Conservation (phyloP, 2,797 vertebrate genomes). For the Gallinago nigripennis region DNA sequence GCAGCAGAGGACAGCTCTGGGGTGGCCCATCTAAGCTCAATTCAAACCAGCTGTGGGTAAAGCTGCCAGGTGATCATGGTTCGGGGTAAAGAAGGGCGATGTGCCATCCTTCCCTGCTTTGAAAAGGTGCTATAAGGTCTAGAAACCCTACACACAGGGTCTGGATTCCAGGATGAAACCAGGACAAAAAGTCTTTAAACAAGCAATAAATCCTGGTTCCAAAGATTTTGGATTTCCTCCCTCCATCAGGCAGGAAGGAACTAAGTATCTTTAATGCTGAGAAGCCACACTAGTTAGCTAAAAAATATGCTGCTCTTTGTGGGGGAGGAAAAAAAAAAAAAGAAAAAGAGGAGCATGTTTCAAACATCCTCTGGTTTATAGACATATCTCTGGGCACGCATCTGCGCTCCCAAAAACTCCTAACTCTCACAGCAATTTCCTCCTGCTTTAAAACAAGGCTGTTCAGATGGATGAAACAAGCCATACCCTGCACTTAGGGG, state of each 20-base stretch:
- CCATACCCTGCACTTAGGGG: background rate
- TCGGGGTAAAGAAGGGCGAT: background rate
- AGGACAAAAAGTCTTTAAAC: accelerated
- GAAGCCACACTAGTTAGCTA: background rate
- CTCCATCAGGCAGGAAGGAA: background rate
- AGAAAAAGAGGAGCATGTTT: background rate
- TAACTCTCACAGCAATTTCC: background rate
- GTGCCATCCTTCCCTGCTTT: background rate
- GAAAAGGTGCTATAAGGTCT: background rate
- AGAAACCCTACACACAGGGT: background rate
- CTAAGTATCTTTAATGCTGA: background rate
- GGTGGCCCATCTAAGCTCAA: background rate
- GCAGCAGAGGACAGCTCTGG: background rate
- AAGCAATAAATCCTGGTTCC: background rate
- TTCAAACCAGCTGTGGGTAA: background rate
- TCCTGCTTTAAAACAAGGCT: background rate
- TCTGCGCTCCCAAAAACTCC: background rate
- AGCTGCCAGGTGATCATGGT: background rate
- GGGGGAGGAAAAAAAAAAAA: background rate
- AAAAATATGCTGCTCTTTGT: background rate
- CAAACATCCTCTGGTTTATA: background rate
- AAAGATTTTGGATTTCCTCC: background rate
- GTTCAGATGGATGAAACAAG: background rate
- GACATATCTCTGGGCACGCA: background rate
- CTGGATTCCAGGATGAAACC: background rate